phyloP scores from a whole-genome alignment of 2,888 invertebrate species.

The Sesia apiformis region DNA sequence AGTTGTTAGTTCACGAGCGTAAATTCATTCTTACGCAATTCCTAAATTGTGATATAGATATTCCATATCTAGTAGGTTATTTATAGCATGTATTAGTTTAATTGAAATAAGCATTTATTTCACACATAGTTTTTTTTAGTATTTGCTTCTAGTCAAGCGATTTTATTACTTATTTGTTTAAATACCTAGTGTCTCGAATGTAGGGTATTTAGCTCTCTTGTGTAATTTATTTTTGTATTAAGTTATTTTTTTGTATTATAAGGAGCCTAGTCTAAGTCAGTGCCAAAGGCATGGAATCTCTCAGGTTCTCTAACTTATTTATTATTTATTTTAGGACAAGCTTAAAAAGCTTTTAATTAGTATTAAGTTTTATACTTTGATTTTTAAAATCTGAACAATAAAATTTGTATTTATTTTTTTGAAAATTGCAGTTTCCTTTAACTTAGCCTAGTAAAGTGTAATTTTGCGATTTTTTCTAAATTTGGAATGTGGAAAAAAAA shows the following conservation, averaged over 20 bases:
- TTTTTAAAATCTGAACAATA: slow-evolving; percentile 23
- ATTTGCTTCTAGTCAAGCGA: slow-evolving; percentile 41
- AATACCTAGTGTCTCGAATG: slow-evolving; percentile 6
- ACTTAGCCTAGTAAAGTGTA: no score
- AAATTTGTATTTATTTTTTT: slow-evolving; percentile 36
- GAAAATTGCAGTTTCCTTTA: slow-evolving; percentile 1
- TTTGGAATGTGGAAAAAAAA: no score
- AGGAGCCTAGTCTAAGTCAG: slow-evolving; percentile 46
- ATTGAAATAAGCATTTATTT: slow-evolving; percentile 18
- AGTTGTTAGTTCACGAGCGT: slow-evolving; percentile 25
- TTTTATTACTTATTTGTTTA: slow-evolving; percentile 2
- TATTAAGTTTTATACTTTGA: slow-evolving; percentile 31
- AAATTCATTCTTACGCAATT: slow-evolving; percentile 46
- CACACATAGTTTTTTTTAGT: slow-evolving; percentile 11
- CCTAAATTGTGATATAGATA: slow-evolving; percentile 69
- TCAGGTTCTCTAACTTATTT: slow-evolving; percentile 27
- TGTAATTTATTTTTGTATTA: slow-evolving; percentile 7
- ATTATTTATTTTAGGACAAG: slow-evolving; percentile 30
- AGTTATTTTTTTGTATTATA: slow-evolving; percentile 12
- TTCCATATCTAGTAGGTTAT: slow-evolving; percentile 41
- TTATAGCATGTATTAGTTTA: slow-evolving; percentile 18
- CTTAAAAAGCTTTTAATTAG: slow-evolving; percentile 51
- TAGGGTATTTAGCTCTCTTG: slow-evolving; percentile 34
- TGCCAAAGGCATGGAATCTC: slow-evolving; percentile 70
- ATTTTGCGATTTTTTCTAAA: no score